Percentiles rank a stretch among this genome's conserved stretches.
Evolutionary conservation across 2,797 vertebrate genomes (phyloP).

Genomic region (Karalla daura): DNA sequence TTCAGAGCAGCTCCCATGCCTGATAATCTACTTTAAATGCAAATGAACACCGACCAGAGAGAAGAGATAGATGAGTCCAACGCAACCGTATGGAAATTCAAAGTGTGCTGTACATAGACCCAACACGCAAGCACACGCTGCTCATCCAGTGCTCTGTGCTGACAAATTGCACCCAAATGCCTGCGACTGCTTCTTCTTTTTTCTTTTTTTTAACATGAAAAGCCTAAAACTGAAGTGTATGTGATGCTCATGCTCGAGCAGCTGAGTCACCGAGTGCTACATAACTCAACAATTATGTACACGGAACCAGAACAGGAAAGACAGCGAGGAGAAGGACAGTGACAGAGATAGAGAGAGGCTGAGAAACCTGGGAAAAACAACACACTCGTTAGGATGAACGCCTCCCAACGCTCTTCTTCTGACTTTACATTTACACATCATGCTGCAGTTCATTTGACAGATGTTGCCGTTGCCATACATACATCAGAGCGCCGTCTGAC

Average conservation of each 20-base stretch:
- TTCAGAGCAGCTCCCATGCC: background rate
- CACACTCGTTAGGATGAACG: background rate
- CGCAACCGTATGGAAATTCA: constrained; percentile 39
- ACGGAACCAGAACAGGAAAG: constrained; percentile 24
- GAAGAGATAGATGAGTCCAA: constrained; percentile 9
- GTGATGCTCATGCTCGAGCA: constrained; percentile 21
- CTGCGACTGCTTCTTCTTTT: background rate
- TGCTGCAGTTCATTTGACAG: too few species aligned
- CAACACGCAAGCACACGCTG: constrained; percentile 5
- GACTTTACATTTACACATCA: too few species aligned
- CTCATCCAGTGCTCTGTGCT: constrained; percentile 19
- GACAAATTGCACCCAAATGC: constrained; percentile 30
- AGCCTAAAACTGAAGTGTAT: constrained; percentile 25
- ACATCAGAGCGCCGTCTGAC: too few species aligned
- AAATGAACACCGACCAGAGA: background rate
- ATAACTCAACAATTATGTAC: constrained; percentile 22
- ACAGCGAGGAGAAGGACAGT: too few species aligned
- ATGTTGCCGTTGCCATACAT: too few species aligned
- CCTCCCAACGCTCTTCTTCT: too few species aligned
- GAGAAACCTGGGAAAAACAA: constrained; percentile 11
- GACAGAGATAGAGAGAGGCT: background rate
- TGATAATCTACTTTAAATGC: background rate
- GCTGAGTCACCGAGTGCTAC: constrained; percentile 56
- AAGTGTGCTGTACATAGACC: constrained; percentile 43
- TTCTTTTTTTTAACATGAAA: background rate